Evolutionary conservation across 1,140 invertebrate species (phyloP).

Genomic region (Zaprionus camerounensis): DNA sequence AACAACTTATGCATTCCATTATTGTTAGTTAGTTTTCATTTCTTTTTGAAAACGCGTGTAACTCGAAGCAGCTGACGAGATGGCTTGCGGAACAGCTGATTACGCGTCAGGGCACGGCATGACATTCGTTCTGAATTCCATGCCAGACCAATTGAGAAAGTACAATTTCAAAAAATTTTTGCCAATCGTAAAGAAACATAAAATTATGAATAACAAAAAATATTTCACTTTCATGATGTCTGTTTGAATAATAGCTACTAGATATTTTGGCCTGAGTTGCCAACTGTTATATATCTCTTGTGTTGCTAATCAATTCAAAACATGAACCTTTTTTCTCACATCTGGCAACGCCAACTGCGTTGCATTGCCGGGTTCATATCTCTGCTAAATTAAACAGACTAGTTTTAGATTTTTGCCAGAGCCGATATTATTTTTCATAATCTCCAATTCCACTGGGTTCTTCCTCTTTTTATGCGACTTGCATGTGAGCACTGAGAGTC

Average conservation of each 20-base stretch:
- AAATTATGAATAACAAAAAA: conserved; percentile 1
- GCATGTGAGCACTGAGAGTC: conserved; percentile 28
- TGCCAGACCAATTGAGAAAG: conserved; percentile 9
- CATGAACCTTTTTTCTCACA: neutral
- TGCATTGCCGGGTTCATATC: neutral
- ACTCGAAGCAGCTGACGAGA: neutral
- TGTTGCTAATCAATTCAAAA: neutral
- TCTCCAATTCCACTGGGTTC: neutral
- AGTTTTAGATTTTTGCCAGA: neutral
- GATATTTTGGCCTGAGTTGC: too few relatives aligned
- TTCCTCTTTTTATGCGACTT: neutral
- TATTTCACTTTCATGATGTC: neutral
- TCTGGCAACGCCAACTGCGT: neutral
- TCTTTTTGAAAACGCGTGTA: conserved; percentile 30
- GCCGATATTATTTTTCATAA: neutral
- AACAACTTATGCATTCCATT: conserved; percentile 82
- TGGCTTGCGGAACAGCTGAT: neutral
- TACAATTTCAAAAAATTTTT: conserved; percentile 48
- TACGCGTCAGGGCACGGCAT: neutral
- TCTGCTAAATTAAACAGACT: neutral
- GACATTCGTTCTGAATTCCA: neutral
- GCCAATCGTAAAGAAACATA: conserved; percentile 30
- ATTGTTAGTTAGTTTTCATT: neutral
- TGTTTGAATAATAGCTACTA: neutral
- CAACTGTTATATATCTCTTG: neutral